Percentiles rank a stretch among this genome's conserved stretches.
phyloP scores from a whole-genome alignment of 2,888 invertebrate genomes.

The Psococerastis gibbosa region DNA sequence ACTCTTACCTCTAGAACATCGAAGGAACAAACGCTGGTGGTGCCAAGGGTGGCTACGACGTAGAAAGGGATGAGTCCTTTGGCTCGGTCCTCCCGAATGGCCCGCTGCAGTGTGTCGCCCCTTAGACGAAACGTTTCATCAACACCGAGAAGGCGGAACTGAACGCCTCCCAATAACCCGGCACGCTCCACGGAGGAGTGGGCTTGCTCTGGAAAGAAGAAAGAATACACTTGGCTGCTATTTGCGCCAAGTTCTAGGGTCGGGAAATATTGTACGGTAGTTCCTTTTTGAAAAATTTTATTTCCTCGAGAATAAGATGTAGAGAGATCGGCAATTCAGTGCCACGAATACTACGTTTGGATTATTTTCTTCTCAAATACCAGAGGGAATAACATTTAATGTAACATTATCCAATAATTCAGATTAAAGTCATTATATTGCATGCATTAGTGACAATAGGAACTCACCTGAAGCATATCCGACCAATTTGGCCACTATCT shows the following conservation, averaged over 20 bases:
- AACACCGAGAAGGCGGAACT: conserved; percentile 49
- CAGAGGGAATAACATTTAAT: background rate
- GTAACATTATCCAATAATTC: conserved; percentile 8
- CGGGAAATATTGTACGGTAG: too few relatives aligned
- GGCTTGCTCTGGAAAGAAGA: conserved; percentile 45
- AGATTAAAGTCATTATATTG: conserved; percentile 4
- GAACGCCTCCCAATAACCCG: conserved; percentile 72
- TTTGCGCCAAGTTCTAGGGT: too few relatives aligned
- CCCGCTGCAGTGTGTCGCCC: conserved; percentile 53
- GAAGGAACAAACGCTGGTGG: conserved; percentile 75
- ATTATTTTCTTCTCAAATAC: background rate
- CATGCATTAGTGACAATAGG: conserved; percentile 13
- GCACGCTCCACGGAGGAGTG: conserved; percentile 91
- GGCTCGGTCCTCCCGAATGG: conserved; percentile 65
- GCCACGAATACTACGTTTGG: conserved; percentile 6
- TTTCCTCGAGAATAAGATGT: too few relatives aligned
- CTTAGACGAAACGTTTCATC: conserved; percentile 53
- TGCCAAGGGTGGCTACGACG: conserved; percentile 71
- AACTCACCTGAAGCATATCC: conserved; percentile 68
- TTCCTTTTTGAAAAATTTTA: too few relatives aligned
- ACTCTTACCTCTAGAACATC: conserved; percentile 70
- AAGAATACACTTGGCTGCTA: too few relatives aligned
- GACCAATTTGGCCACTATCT: conserved; percentile 59
- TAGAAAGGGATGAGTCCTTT: conserved; percentile 91
- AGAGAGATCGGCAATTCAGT: too few relatives aligned